Conservation (phyloP, 2,797 vertebrate species). For the Staurois parvus region DNA sequence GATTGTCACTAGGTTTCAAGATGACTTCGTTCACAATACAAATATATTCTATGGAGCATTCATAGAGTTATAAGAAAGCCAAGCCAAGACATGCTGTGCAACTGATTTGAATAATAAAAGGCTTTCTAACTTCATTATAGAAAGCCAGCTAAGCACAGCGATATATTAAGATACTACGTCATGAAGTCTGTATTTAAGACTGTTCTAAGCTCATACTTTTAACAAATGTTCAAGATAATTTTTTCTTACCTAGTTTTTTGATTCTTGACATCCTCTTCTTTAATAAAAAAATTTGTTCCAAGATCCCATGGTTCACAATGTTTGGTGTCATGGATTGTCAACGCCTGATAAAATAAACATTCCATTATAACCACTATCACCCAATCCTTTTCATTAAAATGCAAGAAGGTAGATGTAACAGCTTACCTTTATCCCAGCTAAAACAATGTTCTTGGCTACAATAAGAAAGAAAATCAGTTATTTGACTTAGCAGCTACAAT, state of each 20-base stretch:
- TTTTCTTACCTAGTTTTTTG: constrained; percentile 85
- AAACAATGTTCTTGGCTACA: constrained; percentile 95
- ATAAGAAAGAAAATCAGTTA: constrained; percentile 47
- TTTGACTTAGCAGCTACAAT: too few species aligned
- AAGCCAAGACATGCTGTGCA: too few species aligned
- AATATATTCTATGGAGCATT: not conserved
- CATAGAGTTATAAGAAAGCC: too few species aligned
- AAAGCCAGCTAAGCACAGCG: not conserved
- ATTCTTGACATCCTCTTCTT: constrained; percentile 87
- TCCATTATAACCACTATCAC: not conserved
- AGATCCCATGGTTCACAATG: constrained; percentile 88
- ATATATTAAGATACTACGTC: too few species aligned
- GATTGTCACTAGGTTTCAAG: not conserved
- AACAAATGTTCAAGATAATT: not conserved
- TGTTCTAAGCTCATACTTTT: not conserved
- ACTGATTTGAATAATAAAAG: not conserved
- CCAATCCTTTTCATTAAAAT: not conserved
- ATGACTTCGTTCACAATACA: not conserved
- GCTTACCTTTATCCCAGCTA: constrained; percentile 95
- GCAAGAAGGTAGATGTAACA: not conserved
- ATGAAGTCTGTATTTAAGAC: not conserved
- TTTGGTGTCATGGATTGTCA: constrained; percentile 93
- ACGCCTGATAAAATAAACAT: constrained; percentile 71
- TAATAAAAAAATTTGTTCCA: constrained; percentile 95
- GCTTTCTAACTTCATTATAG: not conserved